phyloP scores from a whole-genome alignment of 2,113 vertebrate genomes.

The Anas platyrhynchos region DNA sequence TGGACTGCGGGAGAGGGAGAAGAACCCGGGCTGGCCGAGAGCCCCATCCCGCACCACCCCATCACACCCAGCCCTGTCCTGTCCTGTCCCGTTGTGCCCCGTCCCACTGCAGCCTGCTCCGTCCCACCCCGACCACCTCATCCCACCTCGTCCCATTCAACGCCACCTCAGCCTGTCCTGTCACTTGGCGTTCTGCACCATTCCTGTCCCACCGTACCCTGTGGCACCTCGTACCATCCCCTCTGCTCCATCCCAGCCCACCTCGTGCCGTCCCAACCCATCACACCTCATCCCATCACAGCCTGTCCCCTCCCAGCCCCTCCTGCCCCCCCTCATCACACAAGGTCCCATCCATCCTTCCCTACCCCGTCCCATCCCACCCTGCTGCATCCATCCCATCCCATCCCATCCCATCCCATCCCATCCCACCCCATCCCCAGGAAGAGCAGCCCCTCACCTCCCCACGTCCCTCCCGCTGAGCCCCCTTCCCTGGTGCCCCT shows the following conservation, averaged over 20 bases:
- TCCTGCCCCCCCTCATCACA: neutral
- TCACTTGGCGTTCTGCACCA: neutral
- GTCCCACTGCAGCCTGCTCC: too few relatives aligned
- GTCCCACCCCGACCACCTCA: neutral
- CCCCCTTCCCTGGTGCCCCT: fast-evolving
- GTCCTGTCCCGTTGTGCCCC: neutral
- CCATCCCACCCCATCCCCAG: neutral
- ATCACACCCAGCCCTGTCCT: neutral
- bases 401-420: neutral
- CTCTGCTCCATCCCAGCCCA: neutral
- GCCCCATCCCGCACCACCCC: fast-evolving
- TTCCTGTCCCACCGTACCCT: too few relatives aligned
- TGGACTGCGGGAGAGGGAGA: slow-evolving; percentile 51
- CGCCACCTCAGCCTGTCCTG: neutral
- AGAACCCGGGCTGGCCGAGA: neutral
- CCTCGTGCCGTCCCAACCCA: neutral
- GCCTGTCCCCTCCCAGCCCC: neutral
- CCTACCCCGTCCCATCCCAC: neutral
- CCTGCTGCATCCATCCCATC: neutral
- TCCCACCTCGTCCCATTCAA: neutral
- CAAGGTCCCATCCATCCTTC: neutral
- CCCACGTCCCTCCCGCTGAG: neutral
- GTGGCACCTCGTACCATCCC: neutral
- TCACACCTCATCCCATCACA: neutral
- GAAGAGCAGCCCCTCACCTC: neutral